Evolutionary conservation across 1,140 invertebrate genomes (phyloP).

Genomic region (Macrobrachium rosenbergii): DNA sequence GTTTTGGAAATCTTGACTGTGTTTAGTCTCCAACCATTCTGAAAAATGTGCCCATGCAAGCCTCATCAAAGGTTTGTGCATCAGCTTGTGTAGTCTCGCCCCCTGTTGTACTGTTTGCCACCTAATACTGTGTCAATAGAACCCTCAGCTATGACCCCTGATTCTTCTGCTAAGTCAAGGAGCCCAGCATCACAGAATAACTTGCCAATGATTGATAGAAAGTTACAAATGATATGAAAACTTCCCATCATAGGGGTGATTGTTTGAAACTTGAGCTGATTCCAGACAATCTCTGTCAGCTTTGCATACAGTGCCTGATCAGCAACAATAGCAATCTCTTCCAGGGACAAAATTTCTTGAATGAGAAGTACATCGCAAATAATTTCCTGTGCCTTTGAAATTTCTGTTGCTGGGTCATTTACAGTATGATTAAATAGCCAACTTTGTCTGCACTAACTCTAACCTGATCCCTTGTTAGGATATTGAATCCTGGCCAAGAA

Average conservation of each 20-base stretch:
- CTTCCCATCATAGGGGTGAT: constrained; percentile 20
- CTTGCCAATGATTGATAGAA: constrained; percentile 15
- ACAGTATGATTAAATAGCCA: constrained; percentile 15
- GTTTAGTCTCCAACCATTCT: no score
- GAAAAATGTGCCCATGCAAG: no score
- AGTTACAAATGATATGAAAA: constrained; percentile 1
- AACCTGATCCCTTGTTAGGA: no score
- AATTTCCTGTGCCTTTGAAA: constrained; percentile 17
- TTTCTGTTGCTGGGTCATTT: constrained; percentile 9
- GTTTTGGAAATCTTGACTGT: no score
- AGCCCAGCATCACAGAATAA: not conserved
- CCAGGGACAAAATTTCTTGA: not conserved
- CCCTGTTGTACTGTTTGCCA: not conserved
- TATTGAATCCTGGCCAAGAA: no score
- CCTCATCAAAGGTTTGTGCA: no score
- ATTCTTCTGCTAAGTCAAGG: not conserved
- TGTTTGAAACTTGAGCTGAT: constrained; percentile 2
- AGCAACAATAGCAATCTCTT: not conserved
- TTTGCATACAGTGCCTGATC: constrained; percentile 32
- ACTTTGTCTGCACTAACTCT: not conserved
- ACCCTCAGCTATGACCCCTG: not conserved
- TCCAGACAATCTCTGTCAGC: constrained; percentile 3
- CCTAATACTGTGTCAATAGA: not conserved
- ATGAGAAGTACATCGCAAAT: not conserved
- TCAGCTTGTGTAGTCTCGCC: not conserved